Evolutionary conservation across 2,888 invertebrate genomes (phyloP), one percentile per base, ranked within the genome.

Genomic region (Calliopum simillimum): DNA sequence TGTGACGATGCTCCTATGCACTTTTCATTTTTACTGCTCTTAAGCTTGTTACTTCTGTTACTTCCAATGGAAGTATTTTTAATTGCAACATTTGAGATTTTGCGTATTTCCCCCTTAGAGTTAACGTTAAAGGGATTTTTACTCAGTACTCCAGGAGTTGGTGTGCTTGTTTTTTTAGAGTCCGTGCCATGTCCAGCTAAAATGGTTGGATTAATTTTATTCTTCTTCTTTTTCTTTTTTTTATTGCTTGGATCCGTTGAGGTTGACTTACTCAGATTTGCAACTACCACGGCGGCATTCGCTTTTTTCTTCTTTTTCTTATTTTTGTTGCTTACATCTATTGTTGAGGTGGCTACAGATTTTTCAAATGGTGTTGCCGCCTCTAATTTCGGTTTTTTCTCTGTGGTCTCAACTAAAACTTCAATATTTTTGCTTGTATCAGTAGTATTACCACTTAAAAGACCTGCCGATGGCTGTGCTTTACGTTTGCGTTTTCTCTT

Each of bases 401-500:
- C 23, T 3, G 56, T n/a, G 25, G 23, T 46, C 44, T 56, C 55
- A 5, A 8, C 6, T n/a, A 13, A 25, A 55, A 12, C 46, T 56
- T 66, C 49, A 16, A 16, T 2, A 16, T 14, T 49, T 49, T 49
- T 49, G 4, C 49, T 19, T 8, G 49, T 49, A 4, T 49, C n/a
- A 33, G 8, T 33, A 33, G 25, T 6, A 6, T 14, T 11, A 2
- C 3, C 25, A 33, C 5, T 33, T 33, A 8, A 33, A 33, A 8
- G 33, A 12, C 8, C 25, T 58, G 58, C 41, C 5, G 58, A 16
- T 62, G 49, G 55, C 21, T 70, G 71, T 2, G 47, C 47, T 65
- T 73, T 74, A 12, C 71, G 71, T 66, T 76, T 75, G 23, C 73
- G 73, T 44, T 69, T 74, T 62, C 71, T 76, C 67, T 68, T 75